Conservation (phyloP, 2,797 vertebrate species). For the Microhierax caerulescens region DNA sequence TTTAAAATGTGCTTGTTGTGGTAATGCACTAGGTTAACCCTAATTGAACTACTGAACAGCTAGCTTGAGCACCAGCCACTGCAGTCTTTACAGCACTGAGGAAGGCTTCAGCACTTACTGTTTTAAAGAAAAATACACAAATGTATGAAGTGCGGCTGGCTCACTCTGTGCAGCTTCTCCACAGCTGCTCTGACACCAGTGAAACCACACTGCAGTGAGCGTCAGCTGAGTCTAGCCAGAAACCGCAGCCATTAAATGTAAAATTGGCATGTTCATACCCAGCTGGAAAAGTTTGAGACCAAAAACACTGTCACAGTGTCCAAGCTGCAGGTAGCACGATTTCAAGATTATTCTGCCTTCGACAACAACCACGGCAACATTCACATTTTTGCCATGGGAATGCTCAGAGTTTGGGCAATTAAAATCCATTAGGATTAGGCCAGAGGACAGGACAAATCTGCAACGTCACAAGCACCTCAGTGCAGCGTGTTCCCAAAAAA, state of each 20-base stretch:
- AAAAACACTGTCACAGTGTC: neutral
- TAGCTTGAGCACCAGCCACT: neutral
- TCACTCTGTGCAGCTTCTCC: rapidly evolving
- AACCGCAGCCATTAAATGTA: neutral
- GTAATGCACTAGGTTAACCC: neutral
- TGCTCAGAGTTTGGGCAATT: neutral
- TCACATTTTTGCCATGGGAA: neutral
- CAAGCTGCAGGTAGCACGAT: neutral
- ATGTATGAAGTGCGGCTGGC: neutral
- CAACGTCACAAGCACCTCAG: neutral
- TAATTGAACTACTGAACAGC: neutral
- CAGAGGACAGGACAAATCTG: neutral
- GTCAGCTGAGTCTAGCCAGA: neutral
- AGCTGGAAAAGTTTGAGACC: neutral
- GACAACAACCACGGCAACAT: neutral
- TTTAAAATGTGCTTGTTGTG: neutral
- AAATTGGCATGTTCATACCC: neutral
- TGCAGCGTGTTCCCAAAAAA: neutral
- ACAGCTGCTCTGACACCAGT: neutral
- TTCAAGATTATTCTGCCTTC: neutral
- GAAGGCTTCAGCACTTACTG: neutral
- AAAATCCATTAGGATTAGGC: neutral
- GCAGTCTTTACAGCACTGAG: neutral
- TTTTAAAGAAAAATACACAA: neutral
- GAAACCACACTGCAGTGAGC: neutral